These are phyloP conservation scores for Saturnia pavonia DNA, from an alignment of 2,888 invertebrate species.

Conservation along the genomic window DNA sequence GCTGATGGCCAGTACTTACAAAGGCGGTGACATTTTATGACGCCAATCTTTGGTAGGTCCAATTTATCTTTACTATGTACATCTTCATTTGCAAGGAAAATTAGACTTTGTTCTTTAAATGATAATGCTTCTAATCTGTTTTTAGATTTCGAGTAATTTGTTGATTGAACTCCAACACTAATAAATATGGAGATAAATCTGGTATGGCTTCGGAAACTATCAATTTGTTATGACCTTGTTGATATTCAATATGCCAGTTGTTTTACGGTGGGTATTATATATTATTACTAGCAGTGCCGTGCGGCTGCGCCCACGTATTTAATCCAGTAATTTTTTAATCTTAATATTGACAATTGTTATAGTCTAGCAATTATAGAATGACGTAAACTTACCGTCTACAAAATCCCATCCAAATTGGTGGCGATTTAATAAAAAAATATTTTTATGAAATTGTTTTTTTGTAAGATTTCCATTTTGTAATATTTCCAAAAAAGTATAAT, in stretches of 20 bases:
- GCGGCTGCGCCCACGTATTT: too few species aligned
- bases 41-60: slow-evolving; percentile 50
- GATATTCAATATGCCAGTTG: slow-evolving; percentile 7
- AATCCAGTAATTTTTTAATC: too few species aligned
- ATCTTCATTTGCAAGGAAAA: slow-evolving; percentile 29
- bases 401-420: too few species aligned
- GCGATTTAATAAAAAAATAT: too few species aligned
- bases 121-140: slow-evolving; percentile 30
- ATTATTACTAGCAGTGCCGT: background rate
- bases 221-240: slow-evolving; percentile 28
- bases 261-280: background rate
- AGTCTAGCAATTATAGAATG: too few species aligned
- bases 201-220: slow-evolving; percentile 29
- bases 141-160: slow-evolving; percentile 31
- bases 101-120: slow-evolving; percentile 24
- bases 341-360: too few species aligned
- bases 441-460: too few species aligned
- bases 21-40: slow-evolving; percentile 61
- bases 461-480: too few species aligned
- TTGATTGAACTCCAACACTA: slow-evolving; percentile 46
- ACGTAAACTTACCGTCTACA: too few species aligned
- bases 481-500: too few species aligned
- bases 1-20: slow-evolving; percentile 55
- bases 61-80: slow-evolving; percentile 48
- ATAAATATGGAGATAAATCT: slow-evolving; percentile 38